These are phyloP conservation scores for Scaptodrosophila latifasciaeformis DNA, from an alignment of 2,888 invertebrate species.

Conservation along the genomic window DNA sequence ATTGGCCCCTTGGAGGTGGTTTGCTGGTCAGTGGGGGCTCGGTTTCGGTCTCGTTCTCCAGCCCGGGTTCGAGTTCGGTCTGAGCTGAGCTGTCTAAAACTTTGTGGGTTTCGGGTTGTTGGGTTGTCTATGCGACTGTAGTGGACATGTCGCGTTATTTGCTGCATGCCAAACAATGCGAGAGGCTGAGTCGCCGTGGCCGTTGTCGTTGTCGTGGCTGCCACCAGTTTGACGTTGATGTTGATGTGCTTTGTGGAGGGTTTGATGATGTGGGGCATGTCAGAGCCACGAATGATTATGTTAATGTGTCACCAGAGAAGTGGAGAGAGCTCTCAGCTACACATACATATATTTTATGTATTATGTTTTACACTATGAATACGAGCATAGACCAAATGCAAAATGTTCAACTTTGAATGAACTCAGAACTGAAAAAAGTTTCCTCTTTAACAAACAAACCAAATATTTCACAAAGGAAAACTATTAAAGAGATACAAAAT, in stretches of 20 bases:
- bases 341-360: no score
- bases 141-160: slow-evolving; percentile 61
- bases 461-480: slow-evolving; percentile 46
- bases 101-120: slow-evolving; percentile 56
- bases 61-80: slow-evolving; percentile 15
- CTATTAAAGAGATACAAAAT: no score
- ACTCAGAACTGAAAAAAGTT: no score
- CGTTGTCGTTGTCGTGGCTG: slow-evolving; percentile 34
- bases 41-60: no score
- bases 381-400: background rate
- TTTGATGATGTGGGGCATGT: no score
- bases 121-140: slow-evolving; percentile 43
- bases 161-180: slow-evolving; percentile 56
- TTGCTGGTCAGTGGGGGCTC: no score
- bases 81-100: slow-evolving; percentile 49
- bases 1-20: slow-evolving; percentile 20
- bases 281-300: slow-evolving; percentile 47
- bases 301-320: slow-evolving; percentile 58
- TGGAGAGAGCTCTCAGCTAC: slow-evolving; percentile 44
- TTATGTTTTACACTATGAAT: slow-evolving; percentile 54
- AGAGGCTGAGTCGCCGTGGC: slow-evolving; percentile 27
- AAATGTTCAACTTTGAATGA: slow-evolving; percentile 51
- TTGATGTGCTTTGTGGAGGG: background rate
- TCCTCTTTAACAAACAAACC: no score
- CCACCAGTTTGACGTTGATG: slow-evolving; percentile 6